phyloP scores from a whole-genome alignment of 2,113 vertebrate species.

The Lamprotornis superbus region DNA sequence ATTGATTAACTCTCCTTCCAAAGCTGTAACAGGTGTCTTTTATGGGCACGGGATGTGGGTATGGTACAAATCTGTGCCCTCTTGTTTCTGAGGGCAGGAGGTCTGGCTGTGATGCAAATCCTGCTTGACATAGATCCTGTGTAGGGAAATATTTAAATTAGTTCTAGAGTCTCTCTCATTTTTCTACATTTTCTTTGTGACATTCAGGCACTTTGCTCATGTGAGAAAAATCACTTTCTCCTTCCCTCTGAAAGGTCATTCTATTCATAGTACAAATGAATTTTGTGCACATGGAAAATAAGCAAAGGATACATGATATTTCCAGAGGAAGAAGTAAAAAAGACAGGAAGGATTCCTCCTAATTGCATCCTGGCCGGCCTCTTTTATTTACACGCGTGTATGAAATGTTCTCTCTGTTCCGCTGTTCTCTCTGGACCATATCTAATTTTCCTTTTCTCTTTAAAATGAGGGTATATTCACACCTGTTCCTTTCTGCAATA shows the following conservation, averaged over 20 bases:
- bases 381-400: not conserved
- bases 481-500: not conserved
- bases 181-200: not conserved
- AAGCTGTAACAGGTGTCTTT: not conserved
- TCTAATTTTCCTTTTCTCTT: not conserved
- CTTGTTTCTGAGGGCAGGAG: not conserved
- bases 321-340: not conserved
- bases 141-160: not conserved
- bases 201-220: not conserved
- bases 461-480: not conserved
- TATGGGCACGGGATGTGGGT: fast-evolving
- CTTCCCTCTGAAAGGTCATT: not conserved
- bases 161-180: not conserved
- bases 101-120: not conserved
- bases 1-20: not conserved
- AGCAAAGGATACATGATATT: not conserved
- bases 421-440: not conserved
- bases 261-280: not conserved
- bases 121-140: not conserved
- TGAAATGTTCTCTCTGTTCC: not conserved
- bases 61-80: not conserved
- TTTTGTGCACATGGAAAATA: not conserved
- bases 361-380: not conserved
- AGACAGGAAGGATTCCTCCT: not conserved
- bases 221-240: not conserved